Conservation (phyloP, 2,797 vertebrate genomes). For the Schizothorax lantsangensis region DNA sequence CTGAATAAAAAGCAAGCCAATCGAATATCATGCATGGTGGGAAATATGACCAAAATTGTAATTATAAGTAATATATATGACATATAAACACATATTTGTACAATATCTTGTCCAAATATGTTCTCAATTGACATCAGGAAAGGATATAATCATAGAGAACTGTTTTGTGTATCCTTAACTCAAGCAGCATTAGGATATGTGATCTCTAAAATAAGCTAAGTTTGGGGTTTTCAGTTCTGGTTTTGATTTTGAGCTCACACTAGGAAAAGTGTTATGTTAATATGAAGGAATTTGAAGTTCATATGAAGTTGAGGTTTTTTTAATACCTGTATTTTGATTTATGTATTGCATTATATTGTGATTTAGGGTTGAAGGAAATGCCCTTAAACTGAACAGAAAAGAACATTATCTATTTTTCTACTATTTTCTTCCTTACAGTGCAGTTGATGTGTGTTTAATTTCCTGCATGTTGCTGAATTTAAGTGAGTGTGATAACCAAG, state of each 20-base stretch:
- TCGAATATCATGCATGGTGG: neutral
- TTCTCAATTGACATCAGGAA: neutral
- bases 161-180: neutral
- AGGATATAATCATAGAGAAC: neutral
- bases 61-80: neutral
- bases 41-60: neutral
- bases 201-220: neutral
- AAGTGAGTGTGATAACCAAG: conserved; percentile 10
- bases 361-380: neutral
- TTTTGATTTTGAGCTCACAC: neutral
- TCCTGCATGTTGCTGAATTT: conserved; percentile 19
- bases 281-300: neutral
- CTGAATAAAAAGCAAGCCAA: neutral
- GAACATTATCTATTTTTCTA: neutral
- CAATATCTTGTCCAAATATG: neutral
- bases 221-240: neutral
- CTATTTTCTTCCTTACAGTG: neutral
- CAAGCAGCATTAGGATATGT: neutral
- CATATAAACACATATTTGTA: neutral
- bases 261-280: neutral
- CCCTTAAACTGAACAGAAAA: neutral
- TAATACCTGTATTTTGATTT: neutral
- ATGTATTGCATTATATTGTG: neutral
- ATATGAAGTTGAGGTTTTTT: no score
- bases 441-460: conserved; percentile 4